Conservation (phyloP, 1,140 invertebrate species). For the Sinonovacula constricta region DNA sequence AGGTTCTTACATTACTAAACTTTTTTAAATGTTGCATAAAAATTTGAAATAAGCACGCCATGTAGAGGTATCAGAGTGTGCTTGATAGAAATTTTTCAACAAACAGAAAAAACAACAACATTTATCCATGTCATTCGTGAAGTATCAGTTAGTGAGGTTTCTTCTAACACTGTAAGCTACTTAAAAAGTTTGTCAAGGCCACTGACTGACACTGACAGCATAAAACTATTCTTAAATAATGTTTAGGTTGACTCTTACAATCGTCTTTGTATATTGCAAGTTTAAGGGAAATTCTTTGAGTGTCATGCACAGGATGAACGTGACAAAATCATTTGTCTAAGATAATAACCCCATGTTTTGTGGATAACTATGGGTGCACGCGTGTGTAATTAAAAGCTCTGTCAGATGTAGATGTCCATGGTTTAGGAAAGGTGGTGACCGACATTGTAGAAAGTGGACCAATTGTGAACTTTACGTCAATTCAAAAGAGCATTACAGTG, state of each 20-base stretch:
- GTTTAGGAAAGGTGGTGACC: slow-evolving; percentile 5
- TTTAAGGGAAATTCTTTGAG: not conserved
- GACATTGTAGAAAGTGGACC: not conserved
- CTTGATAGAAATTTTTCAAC: too few relatives aligned
- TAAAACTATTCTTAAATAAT: slow-evolving; percentile 9
- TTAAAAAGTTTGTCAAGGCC: not conserved
- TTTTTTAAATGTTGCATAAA: too few relatives aligned
- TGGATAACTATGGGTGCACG: slow-evolving; percentile 31
- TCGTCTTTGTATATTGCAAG: not conserved
- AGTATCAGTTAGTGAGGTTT: not conserved
- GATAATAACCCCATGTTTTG: slow-evolving; percentile 22
- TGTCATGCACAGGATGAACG: slow-evolving; percentile 20
- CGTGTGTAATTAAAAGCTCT: slow-evolving; percentile 38
- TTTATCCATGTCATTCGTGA: not conserved
- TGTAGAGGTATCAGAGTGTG: too few relatives aligned
- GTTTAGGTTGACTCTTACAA: slow-evolving; percentile 2
- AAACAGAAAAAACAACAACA: not conserved
- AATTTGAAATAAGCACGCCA: too few relatives aligned
- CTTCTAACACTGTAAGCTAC: not conserved
- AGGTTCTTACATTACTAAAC: too few relatives aligned
- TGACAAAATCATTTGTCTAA: not conserved
- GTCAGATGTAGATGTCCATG: slow-evolving; percentile 33
- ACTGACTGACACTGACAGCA: not conserved
- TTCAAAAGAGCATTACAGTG: not conserved
- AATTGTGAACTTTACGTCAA: too few relatives aligned